Evolutionary conservation across 2,797 vertebrate genomes (phyloP).

Genomic region (Staurois parvus): DNA sequence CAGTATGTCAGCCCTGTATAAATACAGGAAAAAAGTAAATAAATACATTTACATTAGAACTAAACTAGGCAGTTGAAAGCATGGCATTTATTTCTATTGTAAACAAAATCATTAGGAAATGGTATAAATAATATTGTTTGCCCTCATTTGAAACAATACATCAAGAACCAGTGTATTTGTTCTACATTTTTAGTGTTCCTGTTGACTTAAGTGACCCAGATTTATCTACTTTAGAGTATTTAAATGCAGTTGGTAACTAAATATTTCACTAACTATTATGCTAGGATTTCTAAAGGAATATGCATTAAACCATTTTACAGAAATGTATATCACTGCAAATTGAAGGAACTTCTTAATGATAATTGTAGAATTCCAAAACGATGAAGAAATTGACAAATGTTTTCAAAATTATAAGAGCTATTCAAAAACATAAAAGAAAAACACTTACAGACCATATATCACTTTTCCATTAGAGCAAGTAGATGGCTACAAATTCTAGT

Average conservation of each 20-base stretch:
- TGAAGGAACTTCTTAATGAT: constrained; percentile 41
- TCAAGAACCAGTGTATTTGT: background rate
- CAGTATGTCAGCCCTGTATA: too few relatives aligned
- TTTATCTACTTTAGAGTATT: constrained; percentile 19
- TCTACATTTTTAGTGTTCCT: background rate
- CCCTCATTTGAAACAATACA: background rate
- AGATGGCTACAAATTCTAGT: too few relatives aligned
- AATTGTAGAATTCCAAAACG: background rate
- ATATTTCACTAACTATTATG: background rate
- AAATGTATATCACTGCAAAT: constrained; percentile 42
- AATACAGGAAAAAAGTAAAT: too few relatives aligned
- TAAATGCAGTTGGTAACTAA: constrained; percentile 23
- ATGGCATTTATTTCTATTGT: too few relatives aligned
- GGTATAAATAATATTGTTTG: background rate
- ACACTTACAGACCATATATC: constrained; percentile 3
- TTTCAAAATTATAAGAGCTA: constrained; percentile 22
- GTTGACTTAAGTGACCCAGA: constrained; percentile 9
- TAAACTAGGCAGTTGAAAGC: too few relatives aligned
- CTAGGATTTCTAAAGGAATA: constrained; percentile 10
- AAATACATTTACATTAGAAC: too few relatives aligned
- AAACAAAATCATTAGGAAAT: too few relatives aligned
- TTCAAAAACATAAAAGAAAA: background rate
- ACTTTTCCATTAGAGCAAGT: background rate
- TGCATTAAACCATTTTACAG: constrained; percentile 38
- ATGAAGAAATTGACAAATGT: background rate